phyloP scores from a whole-genome alignment of 64 coral and sea anemone species.

The Porites lutea region DNA sequence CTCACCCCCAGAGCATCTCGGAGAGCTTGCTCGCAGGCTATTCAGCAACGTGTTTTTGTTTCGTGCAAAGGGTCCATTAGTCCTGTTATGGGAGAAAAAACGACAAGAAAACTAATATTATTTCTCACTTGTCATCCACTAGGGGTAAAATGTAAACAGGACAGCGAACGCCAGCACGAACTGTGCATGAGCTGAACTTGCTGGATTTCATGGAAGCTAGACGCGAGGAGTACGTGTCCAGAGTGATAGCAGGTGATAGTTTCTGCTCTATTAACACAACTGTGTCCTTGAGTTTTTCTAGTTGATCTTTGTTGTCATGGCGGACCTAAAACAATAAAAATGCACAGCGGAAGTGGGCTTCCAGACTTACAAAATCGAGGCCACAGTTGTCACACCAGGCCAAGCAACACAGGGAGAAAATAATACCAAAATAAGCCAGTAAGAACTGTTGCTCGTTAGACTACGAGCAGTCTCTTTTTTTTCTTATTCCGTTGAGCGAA shows the following conservation, averaged over 20 bases:
- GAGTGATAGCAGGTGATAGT: constrained; percentile 63
- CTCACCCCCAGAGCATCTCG: too few species aligned
- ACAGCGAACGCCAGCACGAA: constrained; percentile 23
- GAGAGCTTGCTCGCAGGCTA: too few species aligned
- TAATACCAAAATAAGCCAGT: too few species aligned
- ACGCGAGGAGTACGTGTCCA: constrained; percentile 79
- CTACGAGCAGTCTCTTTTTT: too few species aligned
- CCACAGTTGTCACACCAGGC: too few species aligned
- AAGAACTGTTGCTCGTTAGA: too few species aligned
- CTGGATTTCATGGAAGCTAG: constrained; percentile 82
- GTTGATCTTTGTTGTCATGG: constrained; percentile 94
- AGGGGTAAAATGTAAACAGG: constrained; percentile 85
- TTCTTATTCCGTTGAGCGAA: too few species aligned
- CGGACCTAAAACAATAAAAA: constrained; percentile 67
- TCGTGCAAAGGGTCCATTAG: too few species aligned
- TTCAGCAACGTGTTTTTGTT: too few species aligned
- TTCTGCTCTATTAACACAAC: constrained; percentile 89
- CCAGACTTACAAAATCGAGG: too few species aligned
- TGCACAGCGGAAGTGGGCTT: neutral
- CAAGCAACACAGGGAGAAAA: too few species aligned
- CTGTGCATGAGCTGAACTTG: constrained; percentile 65
- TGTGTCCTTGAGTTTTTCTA: constrained; percentile 87
- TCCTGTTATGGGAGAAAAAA: too few species aligned
- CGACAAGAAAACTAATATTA: neutral
- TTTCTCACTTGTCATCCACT: constrained; percentile 86